Base-by-base conservation (phyloP, 2,797 vertebrate species). In the Xenentodon cancila region DNA sequence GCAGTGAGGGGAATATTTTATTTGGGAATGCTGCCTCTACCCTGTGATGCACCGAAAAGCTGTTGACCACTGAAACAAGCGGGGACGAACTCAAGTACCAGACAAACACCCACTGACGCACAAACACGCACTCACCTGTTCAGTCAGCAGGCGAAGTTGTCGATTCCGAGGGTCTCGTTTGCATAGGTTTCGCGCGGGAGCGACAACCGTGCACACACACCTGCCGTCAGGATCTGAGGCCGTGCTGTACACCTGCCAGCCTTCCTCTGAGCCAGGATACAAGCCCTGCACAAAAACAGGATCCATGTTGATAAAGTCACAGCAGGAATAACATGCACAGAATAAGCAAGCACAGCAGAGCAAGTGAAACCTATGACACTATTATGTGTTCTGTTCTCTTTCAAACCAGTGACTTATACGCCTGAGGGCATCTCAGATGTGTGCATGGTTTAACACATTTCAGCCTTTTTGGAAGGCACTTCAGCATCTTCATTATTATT, bases 241-340 rank as follows among this genome's bases (percentile, higher is more conserved):
- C 0, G 96, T 97, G 72, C 97, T 97, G 82, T 97, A 98, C 50
- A 99, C 96, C 87, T 99, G 97, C 97, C 97, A 99, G 43, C 95
- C 96, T 80, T 99, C 97, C 76, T 97, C 96, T 13, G 96, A 95
- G 44, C 96, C 96, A 0, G 92, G 92, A 57, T 92, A 92, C 66
- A 97, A 88, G 57, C 96, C 96, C 97, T 99, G 92, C 68, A 68
- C 57, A 77, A 68, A 82, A 64, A 83, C 63, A 59, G 27, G 13
- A 32, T 30, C 53, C 0, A n/a, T 9, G 68, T 81, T 71, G 82
- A 68, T 61, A 49, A 54, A 54, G 50, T 57, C 63, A 34, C 59
- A 18, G 69, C 48, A 58, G 56, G 66, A 7, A 57, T 0, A 34
- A 13, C 54, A 22, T 2, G 15, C 22, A 69, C 19, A 57, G n/a